These are phyloP conservation scores for Pseudolaguvia tuberculata DNA, from an alignment of 2,113 vertebrate species.

Conservation along the genomic window DNA sequence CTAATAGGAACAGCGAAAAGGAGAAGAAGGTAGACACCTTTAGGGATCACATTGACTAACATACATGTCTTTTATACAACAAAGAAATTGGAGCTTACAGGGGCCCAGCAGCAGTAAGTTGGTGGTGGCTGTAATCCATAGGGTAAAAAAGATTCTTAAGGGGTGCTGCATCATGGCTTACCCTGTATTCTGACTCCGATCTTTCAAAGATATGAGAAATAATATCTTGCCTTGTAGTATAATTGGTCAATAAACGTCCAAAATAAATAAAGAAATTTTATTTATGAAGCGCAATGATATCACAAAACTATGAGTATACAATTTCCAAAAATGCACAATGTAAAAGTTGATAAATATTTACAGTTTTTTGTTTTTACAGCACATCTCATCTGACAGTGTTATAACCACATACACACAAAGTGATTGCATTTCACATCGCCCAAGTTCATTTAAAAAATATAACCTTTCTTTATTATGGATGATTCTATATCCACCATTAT, in stretches of 20 bases:
- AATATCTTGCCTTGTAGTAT: neutral
- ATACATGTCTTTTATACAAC: no score
- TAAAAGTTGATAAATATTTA: slow-evolving; percentile 51
- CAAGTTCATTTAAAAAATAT: slow-evolving; percentile 42
- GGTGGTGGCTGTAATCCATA: no score
- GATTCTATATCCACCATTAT: slow-evolving; percentile 44
- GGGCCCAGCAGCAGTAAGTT: no score
- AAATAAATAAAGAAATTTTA: slow-evolving; percentile 68
- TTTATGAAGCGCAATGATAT: slow-evolving; percentile 55
- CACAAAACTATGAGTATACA: slow-evolving; percentile 66
- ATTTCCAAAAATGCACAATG: slow-evolving; percentile 63
- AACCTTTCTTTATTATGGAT: slow-evolving; percentile 39
- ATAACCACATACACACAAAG: slow-evolving; percentile 39
- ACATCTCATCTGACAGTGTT: neutral
- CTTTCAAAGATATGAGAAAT: no score
- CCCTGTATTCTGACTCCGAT: neutral
- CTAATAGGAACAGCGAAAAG: no score
- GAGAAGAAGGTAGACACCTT: no score
- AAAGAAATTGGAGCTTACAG: no score
- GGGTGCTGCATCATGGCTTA: neutral
- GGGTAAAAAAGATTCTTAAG: neutral
- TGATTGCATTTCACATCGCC: slow-evolving; percentile 66
- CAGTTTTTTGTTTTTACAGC: slow-evolving; percentile 39
- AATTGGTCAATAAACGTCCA: slow-evolving; percentile 29
- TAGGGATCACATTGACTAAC: no score